These are phyloP conservation scores for Platysteira castanea DNA, from an alignment of 2,113 vertebrate species.

Conservation along the genomic window DNA sequence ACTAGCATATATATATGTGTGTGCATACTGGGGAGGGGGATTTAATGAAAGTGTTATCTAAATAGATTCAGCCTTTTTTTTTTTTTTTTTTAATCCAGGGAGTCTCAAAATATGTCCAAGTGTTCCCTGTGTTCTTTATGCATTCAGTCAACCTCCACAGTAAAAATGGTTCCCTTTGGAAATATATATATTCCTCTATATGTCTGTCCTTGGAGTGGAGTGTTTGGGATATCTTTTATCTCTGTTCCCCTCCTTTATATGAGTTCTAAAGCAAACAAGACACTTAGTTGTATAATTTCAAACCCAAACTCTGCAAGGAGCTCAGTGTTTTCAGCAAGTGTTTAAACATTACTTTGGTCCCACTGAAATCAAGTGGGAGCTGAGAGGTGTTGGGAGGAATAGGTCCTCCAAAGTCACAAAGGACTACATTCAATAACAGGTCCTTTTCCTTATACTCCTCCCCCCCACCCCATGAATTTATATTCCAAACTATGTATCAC, in stretches of 20 bases:
- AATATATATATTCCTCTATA: neutral
- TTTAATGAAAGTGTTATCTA: neutral
- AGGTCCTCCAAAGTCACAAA: constrained; percentile 14
- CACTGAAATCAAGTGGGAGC: neutral
- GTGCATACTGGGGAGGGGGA: neutral
- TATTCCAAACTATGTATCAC: constrained; percentile 59
- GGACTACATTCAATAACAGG: neutral
- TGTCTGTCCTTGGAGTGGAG: neutral
- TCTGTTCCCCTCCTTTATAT: neutral
- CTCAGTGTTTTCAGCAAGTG: neutral
- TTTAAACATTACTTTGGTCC: neutral
- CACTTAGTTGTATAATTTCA: neutral
- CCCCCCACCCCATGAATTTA: neutral
- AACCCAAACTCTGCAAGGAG: neutral
- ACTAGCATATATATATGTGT: neutral
- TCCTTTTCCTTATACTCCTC: neutral
- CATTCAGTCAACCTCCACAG: neutral
- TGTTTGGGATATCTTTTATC: neutral
- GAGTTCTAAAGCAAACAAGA: neutral
- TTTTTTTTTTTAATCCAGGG: neutral
- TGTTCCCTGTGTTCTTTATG: neutral
- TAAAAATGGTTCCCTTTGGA: neutral
- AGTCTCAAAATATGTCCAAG: constrained; percentile 12
- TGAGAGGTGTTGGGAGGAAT: neutral
- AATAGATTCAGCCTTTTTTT: neutral